phyloP scores from a whole-genome alignment of 2,888 invertebrate species.

The Volucella zonaria region DNA sequence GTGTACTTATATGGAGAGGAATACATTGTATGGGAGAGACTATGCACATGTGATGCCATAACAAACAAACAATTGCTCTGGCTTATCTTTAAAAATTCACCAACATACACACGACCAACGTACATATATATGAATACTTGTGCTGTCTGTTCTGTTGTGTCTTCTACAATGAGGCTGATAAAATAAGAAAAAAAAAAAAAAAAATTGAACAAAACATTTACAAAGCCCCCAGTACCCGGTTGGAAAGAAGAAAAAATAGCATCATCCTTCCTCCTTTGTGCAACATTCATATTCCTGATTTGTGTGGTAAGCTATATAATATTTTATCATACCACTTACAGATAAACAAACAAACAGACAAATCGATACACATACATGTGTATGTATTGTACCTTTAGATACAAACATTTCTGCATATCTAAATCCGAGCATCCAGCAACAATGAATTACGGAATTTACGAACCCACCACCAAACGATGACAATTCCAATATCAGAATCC shows the following conservation, averaged over 20 bases:
- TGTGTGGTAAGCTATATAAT: slow-evolving; percentile 32
- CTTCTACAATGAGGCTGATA: too few relatives aligned
- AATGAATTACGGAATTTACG: slow-evolving; percentile 30
- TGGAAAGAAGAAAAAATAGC: not conserved
- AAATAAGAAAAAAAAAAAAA: too few relatives aligned
- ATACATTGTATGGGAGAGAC: too few relatives aligned
- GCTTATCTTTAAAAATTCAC: too few relatives aligned
- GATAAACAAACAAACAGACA: slow-evolving; percentile 26
- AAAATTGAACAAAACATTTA: too few relatives aligned
- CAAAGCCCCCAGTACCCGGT: too few relatives aligned
- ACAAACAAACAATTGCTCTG: too few relatives aligned
- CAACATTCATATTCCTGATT: slow-evolving; percentile 60
- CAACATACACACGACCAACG: too few relatives aligned
- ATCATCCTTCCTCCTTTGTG: slow-evolving; percentile 32
- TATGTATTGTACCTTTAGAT: not conserved
- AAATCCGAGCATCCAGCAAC: slow-evolving; percentile 14
- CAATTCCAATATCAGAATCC: slow-evolving; percentile 61
- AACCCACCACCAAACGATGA: slow-evolving; percentile 63
- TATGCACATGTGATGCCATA: too few relatives aligned
- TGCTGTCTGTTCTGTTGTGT: too few relatives aligned
- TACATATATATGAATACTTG: too few relatives aligned
- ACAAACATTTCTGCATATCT: slow-evolving; percentile 22
- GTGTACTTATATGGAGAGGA: too few relatives aligned
- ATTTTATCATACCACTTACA: slow-evolving; percentile 65
- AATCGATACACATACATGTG: not conserved